Conservation (phyloP, 2,113 vertebrate genomes). For the Leptobrachium ailaonicum region DNA sequence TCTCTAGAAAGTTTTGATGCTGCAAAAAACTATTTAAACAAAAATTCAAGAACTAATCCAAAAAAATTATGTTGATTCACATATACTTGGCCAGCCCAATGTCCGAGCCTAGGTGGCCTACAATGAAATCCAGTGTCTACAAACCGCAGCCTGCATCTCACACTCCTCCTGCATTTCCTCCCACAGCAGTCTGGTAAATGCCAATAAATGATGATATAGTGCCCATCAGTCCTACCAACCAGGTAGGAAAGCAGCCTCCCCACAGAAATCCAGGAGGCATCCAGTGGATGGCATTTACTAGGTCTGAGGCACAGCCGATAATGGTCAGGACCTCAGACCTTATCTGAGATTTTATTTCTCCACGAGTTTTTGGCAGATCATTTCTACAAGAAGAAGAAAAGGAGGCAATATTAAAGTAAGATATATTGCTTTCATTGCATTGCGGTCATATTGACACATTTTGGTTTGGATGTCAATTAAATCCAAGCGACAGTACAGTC, state of each 20-base stretch:
- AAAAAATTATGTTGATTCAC: too few relatives aligned
- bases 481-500: too few relatives aligned
- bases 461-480: too few relatives aligned
- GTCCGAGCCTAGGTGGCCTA: too few relatives aligned
- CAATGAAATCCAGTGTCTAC: too few relatives aligned
- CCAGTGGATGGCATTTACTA: constrained; percentile 90
- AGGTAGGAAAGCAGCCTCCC: constrained; percentile 82
- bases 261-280: constrained; percentile 87
- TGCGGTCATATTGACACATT: too few relatives aligned
- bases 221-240: constrained; percentile 92
- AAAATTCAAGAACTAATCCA: too few relatives aligned
- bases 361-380: not conserved
- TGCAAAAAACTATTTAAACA: too few relatives aligned
- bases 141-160: constrained; percentile 26
- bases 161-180: constrained; percentile 48
- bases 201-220: constrained; percentile 84
- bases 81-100: too few relatives aligned
- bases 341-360: constrained; percentile 44
- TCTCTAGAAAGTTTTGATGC: too few relatives aligned
- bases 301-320: constrained; percentile 75
- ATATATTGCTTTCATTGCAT: too few relatives aligned
- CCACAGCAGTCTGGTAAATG: constrained; percentile 69
- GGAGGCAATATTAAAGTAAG: too few relatives aligned
- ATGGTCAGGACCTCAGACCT: constrained; percentile 72
- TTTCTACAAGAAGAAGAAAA: constrained; percentile 12